phyloP scores from a whole-genome alignment of 1,140 invertebrate species.

The Arion vulgaris region DNA sequence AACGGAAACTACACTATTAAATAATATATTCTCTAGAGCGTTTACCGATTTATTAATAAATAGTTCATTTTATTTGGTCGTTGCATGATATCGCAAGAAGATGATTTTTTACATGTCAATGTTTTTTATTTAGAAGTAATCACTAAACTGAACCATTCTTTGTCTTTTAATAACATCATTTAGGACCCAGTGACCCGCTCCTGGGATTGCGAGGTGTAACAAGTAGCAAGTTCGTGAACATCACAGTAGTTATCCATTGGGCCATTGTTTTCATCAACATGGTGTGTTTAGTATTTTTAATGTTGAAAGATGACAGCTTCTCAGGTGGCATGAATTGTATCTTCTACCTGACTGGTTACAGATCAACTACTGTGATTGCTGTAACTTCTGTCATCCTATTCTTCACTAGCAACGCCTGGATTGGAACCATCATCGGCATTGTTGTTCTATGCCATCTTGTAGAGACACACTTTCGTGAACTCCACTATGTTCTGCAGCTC shows the following conservation, averaged over 20 bases:
- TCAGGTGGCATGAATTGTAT: background rate
- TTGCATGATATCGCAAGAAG: no score
- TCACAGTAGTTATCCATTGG: background rate
- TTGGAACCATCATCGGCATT: background rate
- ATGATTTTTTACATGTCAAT: no score
- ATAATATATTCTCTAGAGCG: no score
- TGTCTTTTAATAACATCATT: background rate
- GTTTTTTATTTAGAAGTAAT: no score
- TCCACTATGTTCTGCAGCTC: background rate
- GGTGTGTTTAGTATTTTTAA: background rate
- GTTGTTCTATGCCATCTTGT: background rate
- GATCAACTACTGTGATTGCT: background rate
- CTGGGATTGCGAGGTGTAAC: background rate
- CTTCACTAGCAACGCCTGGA: background rate
- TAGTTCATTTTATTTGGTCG: no score
- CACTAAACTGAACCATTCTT: no score
- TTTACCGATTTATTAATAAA: no score
- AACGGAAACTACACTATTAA: no score
- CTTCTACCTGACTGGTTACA: background rate
- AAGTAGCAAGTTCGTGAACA: background rate
- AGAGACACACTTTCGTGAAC: background rate
- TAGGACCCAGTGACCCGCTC: background rate
- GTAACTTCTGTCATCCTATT: background rate
- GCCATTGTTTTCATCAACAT: background rate
- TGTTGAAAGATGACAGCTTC: background rate